Evolutionary conservation across 2,888 invertebrate genomes (phyloP).

Genomic region (Amblyteles armatorius): DNA sequence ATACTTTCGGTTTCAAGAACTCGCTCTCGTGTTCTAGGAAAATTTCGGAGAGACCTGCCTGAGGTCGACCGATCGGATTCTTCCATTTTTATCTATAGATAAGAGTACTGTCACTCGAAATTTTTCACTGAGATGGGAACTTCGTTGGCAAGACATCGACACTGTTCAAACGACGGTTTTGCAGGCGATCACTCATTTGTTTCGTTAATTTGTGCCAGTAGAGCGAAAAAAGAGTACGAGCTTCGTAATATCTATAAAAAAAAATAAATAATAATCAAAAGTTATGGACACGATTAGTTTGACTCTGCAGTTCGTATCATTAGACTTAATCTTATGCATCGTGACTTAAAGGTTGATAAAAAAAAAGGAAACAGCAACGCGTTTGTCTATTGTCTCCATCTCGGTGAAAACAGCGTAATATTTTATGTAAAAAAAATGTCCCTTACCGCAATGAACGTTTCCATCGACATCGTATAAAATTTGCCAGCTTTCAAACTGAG

Average conservation of each 20-base stretch:
- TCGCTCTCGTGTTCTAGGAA: background rate
- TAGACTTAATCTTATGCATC: background rate
- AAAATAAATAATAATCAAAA: background rate
- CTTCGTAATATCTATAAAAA: conserved; percentile 74
- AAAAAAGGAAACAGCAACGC: background rate
- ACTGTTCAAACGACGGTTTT: background rate
- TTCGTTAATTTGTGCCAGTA: conserved; percentile 67
- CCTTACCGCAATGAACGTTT: conserved; percentile 75
- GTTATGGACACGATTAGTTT: background rate
- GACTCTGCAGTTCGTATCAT: background rate
- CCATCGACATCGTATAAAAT: conserved; percentile 75
- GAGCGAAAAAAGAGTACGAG: conserved; percentile 76
- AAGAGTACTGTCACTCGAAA: background rate
- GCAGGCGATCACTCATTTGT: background rate
- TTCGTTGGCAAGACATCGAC: background rate
- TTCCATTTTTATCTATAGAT: conserved; percentile 3
- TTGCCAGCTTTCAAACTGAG: conserved; percentile 73
- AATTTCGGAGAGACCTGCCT: background rate
- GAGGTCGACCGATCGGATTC: background rate
- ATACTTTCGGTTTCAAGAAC: background rate
- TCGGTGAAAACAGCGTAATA: background rate
- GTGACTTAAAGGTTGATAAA: background rate
- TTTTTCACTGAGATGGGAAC: background rate
- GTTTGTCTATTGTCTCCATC: background rate
- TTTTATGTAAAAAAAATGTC: background rate